Evolutionary conservation across 2,888 invertebrate species (phyloP).

Genomic region (Hydrotaea diabolus): DNA sequence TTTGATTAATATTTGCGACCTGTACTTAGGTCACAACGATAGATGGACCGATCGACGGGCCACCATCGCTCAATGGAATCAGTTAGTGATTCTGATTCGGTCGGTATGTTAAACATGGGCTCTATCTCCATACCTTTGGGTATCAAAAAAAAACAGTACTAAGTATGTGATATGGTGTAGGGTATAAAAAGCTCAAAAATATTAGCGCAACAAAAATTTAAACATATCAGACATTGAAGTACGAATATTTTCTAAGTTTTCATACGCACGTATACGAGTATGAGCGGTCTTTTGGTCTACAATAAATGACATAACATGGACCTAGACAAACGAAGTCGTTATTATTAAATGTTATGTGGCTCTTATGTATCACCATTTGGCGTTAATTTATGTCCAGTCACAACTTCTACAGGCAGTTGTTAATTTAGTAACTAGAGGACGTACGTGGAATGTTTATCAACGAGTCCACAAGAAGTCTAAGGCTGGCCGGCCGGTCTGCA

Average conservation of each 20-base stretch:
- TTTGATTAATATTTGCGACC: too few species aligned
- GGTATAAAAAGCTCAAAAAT: too few species aligned
- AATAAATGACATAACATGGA: slow-evolving; percentile 21
- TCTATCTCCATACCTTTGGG: too few species aligned
- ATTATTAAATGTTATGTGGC: slow-evolving; percentile 53
- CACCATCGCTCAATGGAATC: too few species aligned
- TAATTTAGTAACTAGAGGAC: slow-evolving; percentile 68
- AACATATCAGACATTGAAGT: neutral
- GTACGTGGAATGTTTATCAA: slow-evolving; percentile 65
- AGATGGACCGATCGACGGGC: too few species aligned
- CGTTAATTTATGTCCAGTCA: slow-evolving; percentile 68
- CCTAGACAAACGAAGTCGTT: slow-evolving; percentile 16
- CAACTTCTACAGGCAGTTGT: slow-evolving; percentile 63
- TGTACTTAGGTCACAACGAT: too few species aligned
- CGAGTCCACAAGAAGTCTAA: slow-evolving; percentile 23
- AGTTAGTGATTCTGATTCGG: too few species aligned
- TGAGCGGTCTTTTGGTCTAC: slow-evolving; percentile 41
- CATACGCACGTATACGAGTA: neutral
- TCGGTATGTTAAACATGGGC: too few species aligned
- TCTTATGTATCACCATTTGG: slow-evolving; percentile 60
- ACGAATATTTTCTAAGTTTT: neutral
- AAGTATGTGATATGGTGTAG: too few species aligned
- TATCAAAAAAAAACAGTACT: too few species aligned
- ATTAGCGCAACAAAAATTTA: neutral
- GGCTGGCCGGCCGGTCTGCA: slow-evolving; percentile 8